These are phyloP conservation scores for Smutsia temminckii DNA, from an alignment of 2,797 vertebrate species.

Conservation along the genomic window DNA sequence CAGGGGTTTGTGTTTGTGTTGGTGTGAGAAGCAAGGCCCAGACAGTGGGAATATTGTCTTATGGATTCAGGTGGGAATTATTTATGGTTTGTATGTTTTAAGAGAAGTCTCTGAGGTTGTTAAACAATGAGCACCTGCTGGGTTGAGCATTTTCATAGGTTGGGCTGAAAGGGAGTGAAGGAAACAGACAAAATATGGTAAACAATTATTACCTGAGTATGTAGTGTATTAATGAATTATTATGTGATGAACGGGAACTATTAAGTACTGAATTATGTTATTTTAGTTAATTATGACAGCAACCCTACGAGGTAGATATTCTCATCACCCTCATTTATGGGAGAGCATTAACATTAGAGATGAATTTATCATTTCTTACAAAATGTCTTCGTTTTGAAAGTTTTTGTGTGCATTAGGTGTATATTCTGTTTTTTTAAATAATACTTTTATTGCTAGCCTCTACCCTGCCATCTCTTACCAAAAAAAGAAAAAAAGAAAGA, in stretches of 20 bases:
- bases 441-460: not conserved
- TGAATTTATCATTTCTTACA: not conserved
- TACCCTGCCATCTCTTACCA: not conserved
- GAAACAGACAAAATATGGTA: not conserved
- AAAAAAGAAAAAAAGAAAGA: not conserved
- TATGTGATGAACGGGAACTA: not conserved
- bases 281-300: not conserved
- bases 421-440: not conserved
- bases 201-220: not conserved
- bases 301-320: not conserved
- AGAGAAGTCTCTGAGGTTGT: not conserved
- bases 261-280: not conserved
- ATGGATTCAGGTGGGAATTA: not conserved
- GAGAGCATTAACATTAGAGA: not conserved
- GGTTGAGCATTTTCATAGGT: not conserved
- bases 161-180: not conserved
- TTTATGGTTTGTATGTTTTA: not conserved
- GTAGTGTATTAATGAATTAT: not conserved
- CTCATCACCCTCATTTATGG: not conserved
- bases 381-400: constrained; percentile 6
- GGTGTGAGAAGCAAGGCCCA: not conserved
- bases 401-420: not conserved
- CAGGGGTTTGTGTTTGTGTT: not conserved
- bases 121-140: not conserved
- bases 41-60: not conserved